Evolutionary conservation across 2,113 vertebrate species (phyloP).

Genomic region (Brachypodius melanocephalos): DNA sequence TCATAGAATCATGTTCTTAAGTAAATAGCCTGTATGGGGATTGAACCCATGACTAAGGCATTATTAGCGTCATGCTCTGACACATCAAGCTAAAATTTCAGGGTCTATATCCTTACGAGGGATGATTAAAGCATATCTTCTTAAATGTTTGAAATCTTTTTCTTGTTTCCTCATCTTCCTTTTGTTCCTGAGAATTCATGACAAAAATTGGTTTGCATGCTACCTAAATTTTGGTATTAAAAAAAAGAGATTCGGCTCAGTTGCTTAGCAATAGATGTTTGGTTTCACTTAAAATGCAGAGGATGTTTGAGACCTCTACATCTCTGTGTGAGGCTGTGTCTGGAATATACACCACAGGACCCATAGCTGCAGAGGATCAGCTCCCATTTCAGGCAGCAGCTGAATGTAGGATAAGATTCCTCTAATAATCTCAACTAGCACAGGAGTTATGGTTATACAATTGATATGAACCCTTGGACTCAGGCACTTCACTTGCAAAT

Average conservation of each 20-base stretch:
- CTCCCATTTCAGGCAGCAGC: not conserved
- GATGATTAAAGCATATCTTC: not conserved
- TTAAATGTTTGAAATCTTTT: not conserved
- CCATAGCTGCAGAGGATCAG: not conserved
- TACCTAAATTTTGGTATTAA: not conserved
- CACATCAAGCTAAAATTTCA: not conserved
- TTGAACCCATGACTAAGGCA: not conserved
- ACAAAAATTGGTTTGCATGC: not conserved
- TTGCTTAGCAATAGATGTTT: not conserved
- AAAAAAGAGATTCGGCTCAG: rapidly evolving
- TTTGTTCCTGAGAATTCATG: not conserved
- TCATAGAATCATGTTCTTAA: not conserved
- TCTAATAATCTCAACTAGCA: not conserved
- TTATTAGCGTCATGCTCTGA: not conserved
- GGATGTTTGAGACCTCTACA: not conserved
- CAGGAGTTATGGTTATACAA: not conserved
- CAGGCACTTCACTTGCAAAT: not conserved
- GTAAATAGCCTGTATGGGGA: not conserved
- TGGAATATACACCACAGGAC: not conserved
- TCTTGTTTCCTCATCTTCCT: not conserved
- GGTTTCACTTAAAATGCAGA: not conserved
- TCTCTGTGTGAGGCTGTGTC: rapidly evolving
- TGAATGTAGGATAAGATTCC: not conserved
- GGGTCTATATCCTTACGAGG: not conserved
- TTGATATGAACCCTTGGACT: not conserved